Evolutionary conservation across 2,113 vertebrate species (phyloP), one percentile per base, ranked within the genome.

Genomic region (Patagioenas fasciata): DNA sequence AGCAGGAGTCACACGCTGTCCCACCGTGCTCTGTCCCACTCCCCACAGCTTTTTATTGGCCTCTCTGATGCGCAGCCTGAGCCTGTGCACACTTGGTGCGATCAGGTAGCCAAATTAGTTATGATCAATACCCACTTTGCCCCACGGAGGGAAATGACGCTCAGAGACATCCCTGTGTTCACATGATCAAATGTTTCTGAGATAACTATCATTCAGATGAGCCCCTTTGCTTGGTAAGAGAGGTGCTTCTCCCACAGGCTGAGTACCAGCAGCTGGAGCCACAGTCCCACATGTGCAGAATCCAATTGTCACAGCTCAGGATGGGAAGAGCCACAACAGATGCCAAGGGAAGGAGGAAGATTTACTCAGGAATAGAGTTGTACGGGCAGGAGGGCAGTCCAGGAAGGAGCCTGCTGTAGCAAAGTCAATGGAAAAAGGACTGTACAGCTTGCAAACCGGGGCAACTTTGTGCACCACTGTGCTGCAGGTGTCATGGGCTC

Each of bases 251-350:
- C 23, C 48, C 15, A 2, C 1, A 25, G 53, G 42, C 42, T 23
- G 15, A 78, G 78, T 8, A 23, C 20, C 21, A 4, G n/a, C 57
- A 87, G 40, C 69, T 40, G 36, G 38, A 82, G 53, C 31, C 69
- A 18, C 36, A 28, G 31, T 57, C 62, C 18, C 34, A 0, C 31
- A 11, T 10, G 20, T 24, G 29, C 40, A 61, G 15, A 74, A 48
- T 50, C 69, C 38, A 16, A 31, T 62, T 67, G 34, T 26, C 53
- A 28, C 0, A 1, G 47, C 84, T 69, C 18, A 18, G 66, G 38
- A 15, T 42, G 38, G 34, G 58, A 48, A 72, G n/a, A 51, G 20
- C 24, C 1, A 0, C 4, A 67, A 32, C 0, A 0, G n/a, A 19
- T 17, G 29, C 34, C 1, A 2, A 44, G 16, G 13, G 21, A 54